These are phyloP conservation scores for Numenius arquata DNA, from an alignment of 2,113 vertebrate species.

Conservation along the genomic window DNA sequence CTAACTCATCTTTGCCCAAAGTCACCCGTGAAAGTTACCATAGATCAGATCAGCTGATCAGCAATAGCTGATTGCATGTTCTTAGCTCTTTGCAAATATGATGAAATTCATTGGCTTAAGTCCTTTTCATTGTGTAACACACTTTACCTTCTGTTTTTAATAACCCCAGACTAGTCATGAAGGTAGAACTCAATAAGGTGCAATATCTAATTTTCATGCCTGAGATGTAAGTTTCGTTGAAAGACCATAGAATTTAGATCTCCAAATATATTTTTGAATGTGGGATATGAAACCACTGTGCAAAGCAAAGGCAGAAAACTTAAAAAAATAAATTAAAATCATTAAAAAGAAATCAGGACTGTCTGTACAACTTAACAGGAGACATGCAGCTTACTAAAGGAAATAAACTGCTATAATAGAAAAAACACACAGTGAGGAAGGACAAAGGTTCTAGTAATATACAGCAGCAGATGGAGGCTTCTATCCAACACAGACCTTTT, in stretches of 20 bases:
- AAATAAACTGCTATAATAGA: slow-evolving; percentile 2
- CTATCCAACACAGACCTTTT: slow-evolving; percentile 32
- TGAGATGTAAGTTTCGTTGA: background rate
- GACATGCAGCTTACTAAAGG: background rate
- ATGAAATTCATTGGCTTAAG: background rate
- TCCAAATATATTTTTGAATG: background rate
- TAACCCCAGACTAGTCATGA: background rate
- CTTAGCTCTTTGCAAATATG: background rate
- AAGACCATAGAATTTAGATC: background rate
- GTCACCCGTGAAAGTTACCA: background rate
- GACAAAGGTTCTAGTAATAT: slow-evolving; percentile 45
- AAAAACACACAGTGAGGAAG: background rate
- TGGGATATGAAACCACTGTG: background rate
- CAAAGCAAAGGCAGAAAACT: background rate
- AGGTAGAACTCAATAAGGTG: background rate
- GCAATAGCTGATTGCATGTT: background rate
- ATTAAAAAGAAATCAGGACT: background rate
- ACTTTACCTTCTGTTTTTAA: background rate
- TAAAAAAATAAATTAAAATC: background rate
- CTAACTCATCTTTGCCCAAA: background rate
- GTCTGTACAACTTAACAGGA: background rate
- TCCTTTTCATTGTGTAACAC: background rate
- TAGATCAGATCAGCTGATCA: background rate
- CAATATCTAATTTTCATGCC: background rate
- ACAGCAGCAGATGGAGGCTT: slow-evolving; percentile 60